Conservation (phyloP, 2,113 vertebrate genomes). For the Strix uralensis region DNA sequence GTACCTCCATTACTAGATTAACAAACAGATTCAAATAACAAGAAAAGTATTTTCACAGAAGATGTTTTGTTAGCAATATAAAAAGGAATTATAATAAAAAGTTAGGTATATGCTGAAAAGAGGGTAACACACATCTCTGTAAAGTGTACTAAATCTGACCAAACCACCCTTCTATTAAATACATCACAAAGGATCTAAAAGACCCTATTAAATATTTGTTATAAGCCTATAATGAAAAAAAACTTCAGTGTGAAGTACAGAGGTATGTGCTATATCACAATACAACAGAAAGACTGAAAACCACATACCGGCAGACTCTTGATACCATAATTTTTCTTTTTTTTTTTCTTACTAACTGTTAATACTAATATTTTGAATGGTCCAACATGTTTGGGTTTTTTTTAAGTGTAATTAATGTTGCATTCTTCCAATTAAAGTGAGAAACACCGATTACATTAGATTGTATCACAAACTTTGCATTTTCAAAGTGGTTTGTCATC, state of each 20-base stretch:
- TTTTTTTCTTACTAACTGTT: neutral
- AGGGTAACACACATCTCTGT: neutral
- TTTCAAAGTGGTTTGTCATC: neutral
- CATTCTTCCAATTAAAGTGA: neutral
- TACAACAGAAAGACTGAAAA: neutral
- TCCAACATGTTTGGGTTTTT: no score
- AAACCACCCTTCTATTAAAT: neutral
- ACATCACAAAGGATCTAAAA: neutral
- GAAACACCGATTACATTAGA: neutral
- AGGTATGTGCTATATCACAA: neutral
- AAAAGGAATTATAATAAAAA: neutral
- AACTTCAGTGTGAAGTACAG: neutral
- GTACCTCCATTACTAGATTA: neutral
- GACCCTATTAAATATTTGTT: neutral
- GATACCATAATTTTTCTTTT: neutral
- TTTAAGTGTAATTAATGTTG: neutral
- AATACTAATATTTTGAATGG: neutral
- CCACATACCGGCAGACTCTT: neutral
- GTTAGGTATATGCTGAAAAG: neutral
- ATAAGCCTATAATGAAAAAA: neutral
- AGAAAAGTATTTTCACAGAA: neutral
- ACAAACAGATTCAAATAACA: neutral
- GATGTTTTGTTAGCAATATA: neutral
- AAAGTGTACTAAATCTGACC: neutral
- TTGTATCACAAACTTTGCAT: neutral